Evolutionary conservation across 2,888 invertebrate genomes (phyloP), one percentile per base, ranked within the genome.

Genomic region (Gastracanthus pulcherrimus): DNA sequence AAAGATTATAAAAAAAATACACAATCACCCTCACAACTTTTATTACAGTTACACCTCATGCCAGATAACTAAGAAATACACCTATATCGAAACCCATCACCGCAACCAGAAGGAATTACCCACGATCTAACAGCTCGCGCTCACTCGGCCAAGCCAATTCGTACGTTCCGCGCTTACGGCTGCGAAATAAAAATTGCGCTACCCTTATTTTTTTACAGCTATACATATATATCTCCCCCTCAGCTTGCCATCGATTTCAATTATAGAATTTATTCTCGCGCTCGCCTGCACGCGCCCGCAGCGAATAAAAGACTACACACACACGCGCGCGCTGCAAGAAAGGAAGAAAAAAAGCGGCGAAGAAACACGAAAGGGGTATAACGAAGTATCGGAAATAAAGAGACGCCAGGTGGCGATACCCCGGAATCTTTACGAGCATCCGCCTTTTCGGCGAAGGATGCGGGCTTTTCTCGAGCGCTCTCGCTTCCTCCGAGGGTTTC

Each of bases 241-340:
- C 41, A 41, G 19, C 45, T 16, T 74, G 6, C 36, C 45, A 72
- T 79, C 34, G 72, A 79, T 67, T 79, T 79, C 60, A 74, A 66
- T 72, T 72, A 72, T 36, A 79, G 71, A 60, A 64, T 77, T 51
- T 36, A 38, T 38, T 26, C 26, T 29, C 58, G 16, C 67, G 23
- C 55, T 9, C 55, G 55, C 66, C 13, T 34, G 31, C 13, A 26
- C 19, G 23, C 19, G n/a, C 36, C 41, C 29, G 9, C 69, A 29
- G 34, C 66, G 13, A n/a, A 62, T 58, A n/a, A n/a, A n/a, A n/a
- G n/a, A n/a, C n/a, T n/a, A n/a, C n/a, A n/a, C n/a, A n/a, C n/a
- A n/a, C n/a, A n/a, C n/a, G n/a, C n/a, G n/a, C n/a, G n/a, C n/a
- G 5, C 5, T 4, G 11, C 31, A 31, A 41, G 38, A 38, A 51